These are phyloP conservation scores for Orchesella flavescens DNA, from an alignment of 2,888 invertebrate genomes.

Conservation along the genomic window DNA sequence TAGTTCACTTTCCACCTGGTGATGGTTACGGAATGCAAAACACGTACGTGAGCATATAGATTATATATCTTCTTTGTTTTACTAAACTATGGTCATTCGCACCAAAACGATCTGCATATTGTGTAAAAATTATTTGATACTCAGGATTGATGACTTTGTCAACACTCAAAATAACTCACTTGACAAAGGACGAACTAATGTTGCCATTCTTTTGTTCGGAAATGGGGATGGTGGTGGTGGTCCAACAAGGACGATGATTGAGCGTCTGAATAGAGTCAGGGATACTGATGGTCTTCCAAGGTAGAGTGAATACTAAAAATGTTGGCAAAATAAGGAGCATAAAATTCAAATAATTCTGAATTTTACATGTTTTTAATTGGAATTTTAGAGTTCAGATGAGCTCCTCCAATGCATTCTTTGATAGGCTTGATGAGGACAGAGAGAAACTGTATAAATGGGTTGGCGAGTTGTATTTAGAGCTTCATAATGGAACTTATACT, in stretches of 20 bases:
- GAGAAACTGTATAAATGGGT: conserved; percentile 75
- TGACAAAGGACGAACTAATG: conserved; percentile 76
- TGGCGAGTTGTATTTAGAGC: conserved; percentile 76
- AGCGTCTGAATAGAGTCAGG: conserved; percentile 73
- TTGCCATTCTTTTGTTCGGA: conserved; percentile 75
- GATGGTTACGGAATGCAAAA: conserved; percentile 53
- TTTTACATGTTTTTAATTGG: too few relatives aligned
- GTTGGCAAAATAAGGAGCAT: too few relatives aligned
- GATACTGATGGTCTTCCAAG: conserved; percentile 76
- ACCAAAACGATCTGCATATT: too few relatives aligned
- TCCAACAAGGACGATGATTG: conserved; percentile 76
- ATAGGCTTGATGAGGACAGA: conserved; percentile 72
- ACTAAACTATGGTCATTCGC: too few relatives aligned
- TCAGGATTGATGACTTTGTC: conserved; percentile 72
- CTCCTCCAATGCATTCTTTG: conserved; percentile 73
- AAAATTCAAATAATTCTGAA: too few relatives aligned
- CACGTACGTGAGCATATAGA: too few relatives aligned
- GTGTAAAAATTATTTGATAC: too few relatives aligned
- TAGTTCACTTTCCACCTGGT: conserved; percentile 77
- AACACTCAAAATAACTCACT: conserved; percentile 75
- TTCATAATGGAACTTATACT: conserved; percentile 77
- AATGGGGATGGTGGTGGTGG: conserved; percentile 77
- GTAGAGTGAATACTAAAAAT: conserved; percentile 72
- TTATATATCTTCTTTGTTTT: too few relatives aligned
- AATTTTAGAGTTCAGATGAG: conserved; percentile 70